These are phyloP conservation scores for Notodonta ziczac DNA, from an alignment of 2,888 invertebrate genomes.

Conservation along the genomic window DNA sequence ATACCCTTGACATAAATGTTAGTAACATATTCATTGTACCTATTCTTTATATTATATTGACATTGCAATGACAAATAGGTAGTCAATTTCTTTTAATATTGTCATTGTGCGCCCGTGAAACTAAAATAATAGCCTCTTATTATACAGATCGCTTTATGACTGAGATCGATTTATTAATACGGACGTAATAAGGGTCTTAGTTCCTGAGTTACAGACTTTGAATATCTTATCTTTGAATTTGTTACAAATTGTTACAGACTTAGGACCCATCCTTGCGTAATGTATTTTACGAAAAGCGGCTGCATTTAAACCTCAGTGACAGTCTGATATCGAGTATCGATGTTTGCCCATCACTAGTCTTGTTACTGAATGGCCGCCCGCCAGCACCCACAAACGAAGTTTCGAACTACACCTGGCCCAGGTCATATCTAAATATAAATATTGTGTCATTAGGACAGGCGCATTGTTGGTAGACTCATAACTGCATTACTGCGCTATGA, in stretches of 20 bases:
- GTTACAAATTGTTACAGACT: no score
- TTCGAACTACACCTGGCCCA: conserved; percentile 44
- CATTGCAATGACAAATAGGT: conserved; percentile 2
- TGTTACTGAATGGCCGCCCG: conserved; percentile 28
- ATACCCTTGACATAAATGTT: not conserved
- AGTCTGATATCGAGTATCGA: not conserved
- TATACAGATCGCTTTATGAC: no score
- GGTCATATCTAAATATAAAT: conserved; percentile 52
- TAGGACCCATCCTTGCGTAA: no score
- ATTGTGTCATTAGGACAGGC: conserved; percentile 36
- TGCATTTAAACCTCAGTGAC: no score
- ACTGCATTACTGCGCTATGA: conserved; percentile 27
- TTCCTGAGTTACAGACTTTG: no score
- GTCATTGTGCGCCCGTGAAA: no score
- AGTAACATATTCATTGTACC: not conserved
- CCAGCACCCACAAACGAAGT: conserved; percentile 32
- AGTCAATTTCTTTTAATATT: not conserved
- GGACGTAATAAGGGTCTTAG: no score
- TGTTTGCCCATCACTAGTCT: conserved; percentile 11
- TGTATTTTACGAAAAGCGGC: no score
- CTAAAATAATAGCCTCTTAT: no score
- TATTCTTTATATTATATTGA: not conserved
- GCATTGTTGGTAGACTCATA: conserved; percentile 21
- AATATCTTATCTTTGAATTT: no score
- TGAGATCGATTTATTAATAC: no score